Evolutionary conservation across 2,797 vertebrate genomes (phyloP).

Genomic region (Paguma larvata): DNA sequence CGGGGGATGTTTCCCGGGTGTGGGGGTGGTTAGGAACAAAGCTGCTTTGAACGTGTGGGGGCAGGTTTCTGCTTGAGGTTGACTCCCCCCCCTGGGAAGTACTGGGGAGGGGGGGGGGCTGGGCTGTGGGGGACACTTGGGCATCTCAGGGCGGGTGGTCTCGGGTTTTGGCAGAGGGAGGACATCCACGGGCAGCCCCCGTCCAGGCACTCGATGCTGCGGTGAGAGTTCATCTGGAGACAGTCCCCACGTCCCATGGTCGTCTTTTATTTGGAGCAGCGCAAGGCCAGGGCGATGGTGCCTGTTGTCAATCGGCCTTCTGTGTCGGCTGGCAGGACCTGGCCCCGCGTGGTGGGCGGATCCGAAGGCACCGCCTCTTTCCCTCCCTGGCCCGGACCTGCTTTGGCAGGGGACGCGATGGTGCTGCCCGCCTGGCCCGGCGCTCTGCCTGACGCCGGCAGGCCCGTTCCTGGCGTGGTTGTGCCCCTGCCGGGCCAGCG

Average conservation of each 20-base stretch:
- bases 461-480: conserved; percentile 79
- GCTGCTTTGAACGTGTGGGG: background rate
- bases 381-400: conserved; percentile 69
- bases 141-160: no score
- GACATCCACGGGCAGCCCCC: background rate
- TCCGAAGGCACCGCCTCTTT: conserved; percentile 67
- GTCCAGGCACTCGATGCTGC: background rate
- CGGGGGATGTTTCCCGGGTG: background rate
- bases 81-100: background rate
- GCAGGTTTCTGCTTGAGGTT: background rate
- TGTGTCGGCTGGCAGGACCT: background rate
- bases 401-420: conserved; percentile 60
- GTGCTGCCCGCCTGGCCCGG: conserved; percentile 64
- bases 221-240: conserved; percentile 24
- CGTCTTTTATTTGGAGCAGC: background rate
- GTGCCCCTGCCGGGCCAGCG: conserved; percentile 1
- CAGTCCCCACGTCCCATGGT: accelerated
- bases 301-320: background rate
- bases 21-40: background rate
- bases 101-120: no score
- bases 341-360: conserved; percentile 60
- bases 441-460: conserved; percentile 75
- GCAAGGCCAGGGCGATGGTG: background rate
- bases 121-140: accelerated
- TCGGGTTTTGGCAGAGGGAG: background rate